Conservation (phyloP, 2,888 invertebrate species). For the Isotomurus palustris region DNA sequence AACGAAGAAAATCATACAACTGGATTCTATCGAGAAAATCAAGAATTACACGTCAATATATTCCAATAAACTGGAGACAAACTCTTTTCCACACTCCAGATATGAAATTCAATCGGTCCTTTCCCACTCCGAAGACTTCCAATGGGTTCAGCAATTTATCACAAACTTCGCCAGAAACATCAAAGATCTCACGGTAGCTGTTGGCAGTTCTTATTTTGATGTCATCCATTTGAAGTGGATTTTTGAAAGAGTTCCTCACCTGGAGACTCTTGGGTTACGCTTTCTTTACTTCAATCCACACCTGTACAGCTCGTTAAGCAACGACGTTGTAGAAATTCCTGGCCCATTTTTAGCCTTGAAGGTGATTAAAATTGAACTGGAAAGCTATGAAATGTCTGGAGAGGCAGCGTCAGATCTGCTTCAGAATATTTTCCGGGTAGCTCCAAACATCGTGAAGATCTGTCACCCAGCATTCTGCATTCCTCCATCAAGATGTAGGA, state of each 20-base stretch:
- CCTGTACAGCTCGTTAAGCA: background rate
- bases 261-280: constrained; percentile 1
- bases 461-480: constrained; percentile 1
- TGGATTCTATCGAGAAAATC: background rate
- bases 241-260: background rate
- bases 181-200: background rate
- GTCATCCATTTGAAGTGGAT: background rate
- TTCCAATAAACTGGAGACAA: background rate
- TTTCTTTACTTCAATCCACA: constrained; percentile 1
- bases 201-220: background rate
- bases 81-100: background rate
- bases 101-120: background rate
- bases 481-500: constrained; percentile 9
- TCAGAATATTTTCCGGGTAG: background rate
- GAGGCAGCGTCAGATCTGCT: background rate
- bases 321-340: background rate
- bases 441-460: constrained; percentile 1
- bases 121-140: background rate
- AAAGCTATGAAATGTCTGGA: constrained; percentile 3
- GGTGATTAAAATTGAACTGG: background rate
- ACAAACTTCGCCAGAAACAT: background rate
- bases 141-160: background rate
- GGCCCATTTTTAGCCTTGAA: background rate
- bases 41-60: background rate
- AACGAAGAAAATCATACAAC: background rate